A percentile compares a stretch with the other conserved stretches of the same genome.
Conservation (phyloP, 2,113 vertebrate species). For the Cyprinodon tularosa region DNA sequence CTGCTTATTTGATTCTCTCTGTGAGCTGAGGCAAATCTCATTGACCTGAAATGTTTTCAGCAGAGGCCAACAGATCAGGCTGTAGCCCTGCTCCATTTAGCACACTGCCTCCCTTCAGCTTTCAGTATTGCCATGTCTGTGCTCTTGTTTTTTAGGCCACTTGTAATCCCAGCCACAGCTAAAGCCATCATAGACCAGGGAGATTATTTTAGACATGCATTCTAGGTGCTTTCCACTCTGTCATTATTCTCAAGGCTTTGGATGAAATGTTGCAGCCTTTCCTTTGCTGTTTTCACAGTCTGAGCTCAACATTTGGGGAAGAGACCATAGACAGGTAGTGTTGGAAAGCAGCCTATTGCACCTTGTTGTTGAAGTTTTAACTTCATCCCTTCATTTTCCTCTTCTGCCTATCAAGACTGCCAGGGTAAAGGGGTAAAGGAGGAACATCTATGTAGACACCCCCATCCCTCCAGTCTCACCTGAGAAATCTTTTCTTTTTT, state of each 20-base stretch:
- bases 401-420: too few relatives aligned
- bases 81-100: slow-evolving; percentile 50
- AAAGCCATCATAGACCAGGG: slow-evolving; percentile 19
- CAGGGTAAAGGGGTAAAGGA: too few relatives aligned
- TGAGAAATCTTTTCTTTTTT: too few relatives aligned
- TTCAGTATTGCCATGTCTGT: slow-evolving; percentile 11
- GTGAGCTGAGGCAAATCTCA: slow-evolving; percentile 24
- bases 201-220: slow-evolving; percentile 43
- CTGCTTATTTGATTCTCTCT: slow-evolving; percentile 7
- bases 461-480: too few relatives aligned
- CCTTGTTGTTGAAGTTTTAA: too few relatives aligned
- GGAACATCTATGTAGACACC: too few relatives aligned
- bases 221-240: slow-evolving; percentile 2
- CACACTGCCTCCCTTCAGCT: slow-evolving; percentile 24
- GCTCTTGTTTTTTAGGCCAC: slow-evolving; percentile 39
- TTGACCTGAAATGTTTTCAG: slow-evolving; percentile 48
- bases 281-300: neutral
- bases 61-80: slow-evolving; percentile 31
- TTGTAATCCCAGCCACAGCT: slow-evolving; percentile 46
- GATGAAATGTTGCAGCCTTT: slow-evolving; percentile 1
- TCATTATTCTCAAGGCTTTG: slow-evolving; percentile 12
- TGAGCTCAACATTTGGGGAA: neutral
- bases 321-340: neutral
- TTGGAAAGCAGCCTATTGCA: too few relatives aligned
- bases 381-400: too few relatives aligned